phyloP scores from a whole-genome alignment of 2,888 invertebrate genomes.

The Noctua fimbriata region DNA sequence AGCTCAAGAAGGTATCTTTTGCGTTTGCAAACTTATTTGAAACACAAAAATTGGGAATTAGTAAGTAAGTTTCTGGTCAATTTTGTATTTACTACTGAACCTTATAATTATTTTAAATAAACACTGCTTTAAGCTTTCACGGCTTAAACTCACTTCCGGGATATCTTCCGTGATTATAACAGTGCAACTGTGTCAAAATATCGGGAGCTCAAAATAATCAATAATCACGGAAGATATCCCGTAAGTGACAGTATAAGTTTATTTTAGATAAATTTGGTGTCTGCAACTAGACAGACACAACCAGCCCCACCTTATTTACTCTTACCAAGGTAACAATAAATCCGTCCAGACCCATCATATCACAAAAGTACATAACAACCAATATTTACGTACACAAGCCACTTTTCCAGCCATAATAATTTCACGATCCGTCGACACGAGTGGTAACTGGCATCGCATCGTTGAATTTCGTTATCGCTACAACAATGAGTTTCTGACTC shows the following conservation, averaged over 20 bases:
- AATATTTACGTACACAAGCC: slow-evolving; percentile 59
- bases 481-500: slow-evolving; percentile 89
- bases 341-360: slow-evolving; percentile 15
- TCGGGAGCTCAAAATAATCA: no score
- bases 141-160: no score
- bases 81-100: neutral
- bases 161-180: no score
- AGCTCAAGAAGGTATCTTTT: neutral
- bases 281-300: neutral
- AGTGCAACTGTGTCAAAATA: no score
- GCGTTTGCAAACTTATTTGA: neutral
- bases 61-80: neutral
- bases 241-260: no score
- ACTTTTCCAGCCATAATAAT: slow-evolving; percentile 84
- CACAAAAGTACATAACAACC: slow-evolving; percentile 53
- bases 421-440: slow-evolving; percentile 78
- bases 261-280: no score
- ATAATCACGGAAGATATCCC: no score
- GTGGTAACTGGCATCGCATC: slow-evolving; percentile 76
- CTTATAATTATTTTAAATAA: neutral
- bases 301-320: neutral
- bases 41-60: no score
- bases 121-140: no score
- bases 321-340: slow-evolving; percentile 14
- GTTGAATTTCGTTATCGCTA: slow-evolving; percentile 83